Percentiles rank a stretch among this genome's conserved stretches.
These are phyloP conservation scores for Agrilus mali DNA, from an alignment of 2,888 invertebrate genomes.

Conservation along the genomic window DNA sequence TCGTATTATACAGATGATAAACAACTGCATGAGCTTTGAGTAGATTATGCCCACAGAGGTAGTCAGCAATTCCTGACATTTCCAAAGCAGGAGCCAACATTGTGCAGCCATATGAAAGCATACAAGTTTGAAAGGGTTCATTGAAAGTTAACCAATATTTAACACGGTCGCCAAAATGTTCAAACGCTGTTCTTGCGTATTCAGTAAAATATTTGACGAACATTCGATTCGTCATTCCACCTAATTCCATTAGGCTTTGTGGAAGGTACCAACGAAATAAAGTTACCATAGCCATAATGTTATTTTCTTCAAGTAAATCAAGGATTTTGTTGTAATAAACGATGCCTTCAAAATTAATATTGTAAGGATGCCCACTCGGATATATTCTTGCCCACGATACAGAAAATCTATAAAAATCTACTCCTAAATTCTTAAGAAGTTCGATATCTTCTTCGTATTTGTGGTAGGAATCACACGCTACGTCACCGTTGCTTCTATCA, in stretches of 20 bases:
- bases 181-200: slow-evolving; percentile 40
- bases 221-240: slow-evolving; percentile 10
- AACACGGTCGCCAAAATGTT: slow-evolving; percentile 22
- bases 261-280: slow-evolving; percentile 58
- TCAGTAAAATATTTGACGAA: slow-evolving; percentile 38
- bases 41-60: slow-evolving; percentile 48
- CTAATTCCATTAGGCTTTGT: slow-evolving; percentile 27
- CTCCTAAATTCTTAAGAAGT: slow-evolving; percentile 40
- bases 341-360: slow-evolving; percentile 47
- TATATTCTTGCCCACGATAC: slow-evolving; percentile 54
- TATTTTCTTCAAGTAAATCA: slow-evolving; percentile 34
- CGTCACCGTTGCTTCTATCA: slow-evolving; percentile 28
- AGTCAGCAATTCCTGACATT: slow-evolving; percentile 42
- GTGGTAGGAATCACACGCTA: slow-evolving; percentile 11
- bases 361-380: slow-evolving; percentile 40
- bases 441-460: slow-evolving; percentile 17
- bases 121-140: slow-evolving; percentile 32
- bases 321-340: slow-evolving; percentile 48
- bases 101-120: slow-evolving; percentile 20
- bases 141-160: slow-evolving; percentile 42
- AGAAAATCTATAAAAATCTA: slow-evolving; percentile 43
- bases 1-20: slow-evolving; percentile 42
- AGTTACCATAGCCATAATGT: slow-evolving; percentile 47
- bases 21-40: slow-evolving; percentile 51
- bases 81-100: slow-evolving; percentile 35